Percentiles rank a stretch among this genome's conserved stretches.
phyloP scores from a whole-genome alignment of 2,797 vertebrate genomes.

The Neomorphus geoffroyi region DNA sequence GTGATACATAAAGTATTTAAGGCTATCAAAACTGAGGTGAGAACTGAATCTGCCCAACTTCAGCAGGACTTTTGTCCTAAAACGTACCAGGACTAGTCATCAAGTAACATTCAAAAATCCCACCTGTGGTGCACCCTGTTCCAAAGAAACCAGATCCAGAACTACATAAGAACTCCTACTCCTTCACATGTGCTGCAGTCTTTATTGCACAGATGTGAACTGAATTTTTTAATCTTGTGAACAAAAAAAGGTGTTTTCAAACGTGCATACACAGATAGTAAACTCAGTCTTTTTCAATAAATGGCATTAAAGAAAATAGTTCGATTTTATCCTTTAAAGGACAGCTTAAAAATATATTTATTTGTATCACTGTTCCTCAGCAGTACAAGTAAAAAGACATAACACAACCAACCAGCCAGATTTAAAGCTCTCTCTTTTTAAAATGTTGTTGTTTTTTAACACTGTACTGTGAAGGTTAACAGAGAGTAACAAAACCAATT shows the following conservation, averaged over 20 bases:
- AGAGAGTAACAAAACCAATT: background rate
- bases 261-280: background rate
- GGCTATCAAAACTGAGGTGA: background rate
- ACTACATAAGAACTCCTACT: background rate
- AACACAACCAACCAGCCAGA: background rate
- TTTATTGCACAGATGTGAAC: background rate
- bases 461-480: background rate
- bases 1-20: background rate
- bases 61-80: background rate
- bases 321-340: background rate
- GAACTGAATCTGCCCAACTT: background rate
- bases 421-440: slow-evolving; percentile 20
- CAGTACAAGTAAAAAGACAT: background rate
- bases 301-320: background rate
- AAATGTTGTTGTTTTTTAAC: background rate
- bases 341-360: background rate
- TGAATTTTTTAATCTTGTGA: background rate
- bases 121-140: background rate
- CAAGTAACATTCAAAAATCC: background rate
- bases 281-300: background rate
- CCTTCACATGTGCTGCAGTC: background rate
- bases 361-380: background rate
- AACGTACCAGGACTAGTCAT: background rate
- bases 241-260: background rate
- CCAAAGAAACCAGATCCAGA: background rate